Evolutionary conservation across 1,140 invertebrate genomes (phyloP).

Genomic region (Paramacrobiotus metropolitanus): DNA sequence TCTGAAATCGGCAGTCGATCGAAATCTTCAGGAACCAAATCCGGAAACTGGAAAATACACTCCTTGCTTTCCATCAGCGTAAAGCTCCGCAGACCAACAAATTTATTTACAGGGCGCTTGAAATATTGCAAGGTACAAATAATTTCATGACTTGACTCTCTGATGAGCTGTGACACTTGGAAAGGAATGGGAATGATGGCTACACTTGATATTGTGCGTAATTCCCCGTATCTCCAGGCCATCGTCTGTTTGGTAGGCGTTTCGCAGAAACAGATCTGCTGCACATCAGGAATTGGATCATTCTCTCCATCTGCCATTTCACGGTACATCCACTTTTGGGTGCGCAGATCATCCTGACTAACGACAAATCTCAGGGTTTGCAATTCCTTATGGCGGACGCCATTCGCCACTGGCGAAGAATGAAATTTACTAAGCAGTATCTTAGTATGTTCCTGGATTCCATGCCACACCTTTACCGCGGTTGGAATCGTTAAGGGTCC

Average conservation of each 20-base stretch:
- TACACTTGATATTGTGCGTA: not conserved
- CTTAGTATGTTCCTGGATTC: not conserved
- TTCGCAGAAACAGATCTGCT: not conserved
- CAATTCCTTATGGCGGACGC: too few relatives aligned
- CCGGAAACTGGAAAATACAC: not conserved
- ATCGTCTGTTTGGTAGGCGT: not conserved
- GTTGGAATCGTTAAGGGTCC: not conserved
- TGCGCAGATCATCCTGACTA: not conserved
- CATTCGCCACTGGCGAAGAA: too few relatives aligned
- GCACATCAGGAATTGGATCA: not conserved
- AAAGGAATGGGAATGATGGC: slow-evolving; percentile 1
- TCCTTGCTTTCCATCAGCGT: slow-evolving; percentile 4
- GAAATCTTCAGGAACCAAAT: not conserved
- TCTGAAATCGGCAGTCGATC: slow-evolving; percentile 2
- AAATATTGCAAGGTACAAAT: not conserved
- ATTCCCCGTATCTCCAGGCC: not conserved
- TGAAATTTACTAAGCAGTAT: too few relatives aligned
- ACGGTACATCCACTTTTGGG: not conserved
- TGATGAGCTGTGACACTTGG: not conserved
- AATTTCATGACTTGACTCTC: not conserved
- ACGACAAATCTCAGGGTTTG: not conserved
- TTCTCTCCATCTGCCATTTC: not conserved
- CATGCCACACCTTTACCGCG: not conserved
- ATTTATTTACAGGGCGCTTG: not conserved
- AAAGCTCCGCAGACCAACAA: not conserved